Conservation (phyloP, 2,888 invertebrate genomes). For the Ectemnius cavifrons region DNA sequence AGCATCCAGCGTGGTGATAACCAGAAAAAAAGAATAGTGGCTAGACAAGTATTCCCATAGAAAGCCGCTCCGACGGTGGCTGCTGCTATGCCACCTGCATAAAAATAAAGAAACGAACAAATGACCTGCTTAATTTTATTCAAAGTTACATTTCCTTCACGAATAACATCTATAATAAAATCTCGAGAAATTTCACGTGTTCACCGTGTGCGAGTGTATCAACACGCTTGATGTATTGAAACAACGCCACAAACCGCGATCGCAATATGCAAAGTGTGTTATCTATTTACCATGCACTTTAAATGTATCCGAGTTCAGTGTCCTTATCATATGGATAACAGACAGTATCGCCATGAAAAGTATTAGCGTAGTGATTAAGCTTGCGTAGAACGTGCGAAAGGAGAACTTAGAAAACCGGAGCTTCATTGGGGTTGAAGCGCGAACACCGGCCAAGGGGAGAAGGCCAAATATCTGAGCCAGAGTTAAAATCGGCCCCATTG, state of each 20-base stretch:
- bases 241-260: no score
- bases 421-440: slow-evolving; percentile 55
- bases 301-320: slow-evolving; percentile 65
- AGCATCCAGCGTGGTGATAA: slow-evolving; percentile 71
- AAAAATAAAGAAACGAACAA: not conserved
- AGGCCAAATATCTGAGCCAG: slow-evolving; percentile 74
- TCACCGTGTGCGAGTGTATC: no score
- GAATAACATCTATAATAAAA: no score
- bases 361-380: slow-evolving; percentile 50
- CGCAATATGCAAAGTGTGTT: not conserved
- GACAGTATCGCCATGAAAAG: slow-evolving; percentile 64
- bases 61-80: slow-evolving; percentile 75
- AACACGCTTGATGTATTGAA: no score
- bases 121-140: no score
- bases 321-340: slow-evolving; percentile 69
- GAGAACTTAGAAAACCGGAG: slow-evolving; percentile 63
- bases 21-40: slow-evolving; percentile 69
- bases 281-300: slow-evolving; percentile 63
- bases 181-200: no score
- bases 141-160: no score
- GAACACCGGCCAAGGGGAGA: slow-evolving; percentile 68
- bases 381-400: slow-evolving; percentile 62
- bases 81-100: slow-evolving; percentile 70
- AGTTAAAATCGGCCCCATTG: slow-evolving; percentile 65
- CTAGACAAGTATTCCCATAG: slow-evolving; percentile 74